A percentile compares a stretch with the other conserved stretches of the same genome.
Conservation (phyloP, 2,113 vertebrate species). For the Oenanthe oenanthe region DNA sequence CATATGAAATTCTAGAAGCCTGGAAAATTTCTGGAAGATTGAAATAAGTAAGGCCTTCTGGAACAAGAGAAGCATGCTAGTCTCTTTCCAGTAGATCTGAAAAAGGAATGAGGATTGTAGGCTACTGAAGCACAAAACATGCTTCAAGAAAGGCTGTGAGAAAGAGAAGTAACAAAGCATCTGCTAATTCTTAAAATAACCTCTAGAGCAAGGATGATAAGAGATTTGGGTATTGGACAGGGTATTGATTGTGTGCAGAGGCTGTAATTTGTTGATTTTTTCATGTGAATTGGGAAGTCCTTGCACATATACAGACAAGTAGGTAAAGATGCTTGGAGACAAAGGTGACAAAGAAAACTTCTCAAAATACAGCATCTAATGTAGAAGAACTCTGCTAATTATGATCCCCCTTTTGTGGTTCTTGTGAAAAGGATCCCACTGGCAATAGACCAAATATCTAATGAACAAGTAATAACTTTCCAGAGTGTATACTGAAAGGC, state of each 20-base stretch:
- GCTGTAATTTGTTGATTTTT: background rate
- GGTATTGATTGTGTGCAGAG: background rate
- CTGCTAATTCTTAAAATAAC: background rate
- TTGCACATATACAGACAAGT: background rate
- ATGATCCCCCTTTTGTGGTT: background rate
- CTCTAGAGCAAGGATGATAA: background rate
- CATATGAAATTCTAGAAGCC: background rate
- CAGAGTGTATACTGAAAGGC: background rate
- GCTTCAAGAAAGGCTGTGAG: background rate
- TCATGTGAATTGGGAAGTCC: background rate
- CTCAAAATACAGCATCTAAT: background rate
- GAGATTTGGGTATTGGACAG: background rate
- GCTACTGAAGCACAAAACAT: background rate
- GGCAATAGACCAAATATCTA: background rate
- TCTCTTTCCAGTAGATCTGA: background rate
- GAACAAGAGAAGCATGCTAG: background rate
- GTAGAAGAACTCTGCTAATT: background rate
- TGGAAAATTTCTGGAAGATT: background rate
- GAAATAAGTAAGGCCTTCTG: background rate
- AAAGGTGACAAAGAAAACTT: background rate
- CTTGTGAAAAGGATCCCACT: background rate
- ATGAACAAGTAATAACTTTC: background rate
- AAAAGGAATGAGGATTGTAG: background rate
- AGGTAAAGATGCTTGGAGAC: background rate
- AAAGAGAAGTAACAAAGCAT: background rate